Base-by-base conservation (phyloP, 2,797 vertebrate genomes). In the Acanthopagrus latus region DNA sequence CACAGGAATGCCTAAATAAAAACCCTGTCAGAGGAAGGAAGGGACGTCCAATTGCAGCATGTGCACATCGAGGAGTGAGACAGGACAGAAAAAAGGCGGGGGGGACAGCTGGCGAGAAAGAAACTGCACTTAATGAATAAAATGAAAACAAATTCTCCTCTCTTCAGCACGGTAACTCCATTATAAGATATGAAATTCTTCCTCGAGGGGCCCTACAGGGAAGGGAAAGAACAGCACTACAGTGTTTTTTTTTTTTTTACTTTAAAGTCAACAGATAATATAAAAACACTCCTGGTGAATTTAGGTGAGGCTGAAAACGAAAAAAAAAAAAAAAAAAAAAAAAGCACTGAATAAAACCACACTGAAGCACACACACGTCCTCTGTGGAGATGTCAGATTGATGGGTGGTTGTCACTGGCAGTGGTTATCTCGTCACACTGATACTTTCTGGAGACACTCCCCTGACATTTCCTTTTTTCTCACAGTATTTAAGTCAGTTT, bases 231-330 rank as follows among this genome's bases (percentile, higher is more conserved):
- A 27, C 64, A 48, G 27, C 46, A 12, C 56, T 27, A 10, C n/a
- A 29, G 41, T 33, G 18, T 43, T 21, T 60, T 82, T 76, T 74
- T 54, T 10, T 60, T 82, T 76, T 74, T 54, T 10, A 54, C 74
- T 69, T 50, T 14, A 52, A 67, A 76, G 51, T 59, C 50, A 59
- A 71, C 38, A 64, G 38, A 66, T 51, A 10, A 56, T 54, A 16
- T 25, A 20, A 41, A 55, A 72, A 43, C 18, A 63, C 38, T 64
- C 16, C 2, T 43, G 47, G 41, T 65, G 54, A 69, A 57, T 79
- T 58, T 51, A 76, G 64, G 27, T n/a, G 29, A 50, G 25, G 46
- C 44, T 56, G 44, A 13, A 51, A 43, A 48, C 0, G 0, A 52
- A 51, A n/a, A n/a, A n/a, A n/a, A n/a, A n/a, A n/a, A n/a, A n/a